Evolutionary conservation across 2,888 invertebrate species (phyloP), one percentile per base, ranked within the genome.

Genomic region (Drosophila borborema): DNA sequence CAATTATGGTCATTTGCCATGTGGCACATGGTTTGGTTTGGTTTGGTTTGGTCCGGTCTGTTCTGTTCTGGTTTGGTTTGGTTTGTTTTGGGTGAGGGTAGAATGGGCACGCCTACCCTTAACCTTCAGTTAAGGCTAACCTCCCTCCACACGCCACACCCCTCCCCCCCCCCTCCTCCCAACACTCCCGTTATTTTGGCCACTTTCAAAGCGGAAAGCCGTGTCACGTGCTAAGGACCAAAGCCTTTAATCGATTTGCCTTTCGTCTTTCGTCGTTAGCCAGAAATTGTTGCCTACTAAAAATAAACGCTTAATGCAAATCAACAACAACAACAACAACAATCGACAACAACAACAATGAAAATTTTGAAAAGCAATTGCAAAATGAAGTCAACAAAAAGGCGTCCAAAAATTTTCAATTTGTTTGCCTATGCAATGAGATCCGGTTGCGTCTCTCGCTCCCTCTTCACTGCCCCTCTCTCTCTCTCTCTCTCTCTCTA

Each of bases 1-100:
- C 83, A 89, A 84, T 84, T 84, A 84, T 87, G 83, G 75, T 80
- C 90, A 88, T 89, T 84, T 81, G 90, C 90, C 90, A 87, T 84
- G 83, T 84, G 89, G 70, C 78, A 87, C 87, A 89, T 76, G 77
- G 66, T 66, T 59, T n/a, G n/a, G n/a, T n/a, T n/a, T 53, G 63
- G 53, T 66, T 59, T 20, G 48, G 28, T 7, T 28, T 53, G 63
- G 53, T 28, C 46, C 3, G 10, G 45, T 3, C 6, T 23, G 23
- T 23, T 23, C 23, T 23, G 23, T 3, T 23, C 4, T 12, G 20
- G 45, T 5, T 1, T 16, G 28, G 10, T 9, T 20, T 20, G 20
- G 20, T 20, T 20, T 20, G 20, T 1, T 1, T n/a, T 4, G 48
- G 60, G 60, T 53, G 28, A 5, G n/a, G 18, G 18, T 7, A 49